Conservation (phyloP, 2,888 invertebrate species). For the Philonicus albiceps region DNA sequence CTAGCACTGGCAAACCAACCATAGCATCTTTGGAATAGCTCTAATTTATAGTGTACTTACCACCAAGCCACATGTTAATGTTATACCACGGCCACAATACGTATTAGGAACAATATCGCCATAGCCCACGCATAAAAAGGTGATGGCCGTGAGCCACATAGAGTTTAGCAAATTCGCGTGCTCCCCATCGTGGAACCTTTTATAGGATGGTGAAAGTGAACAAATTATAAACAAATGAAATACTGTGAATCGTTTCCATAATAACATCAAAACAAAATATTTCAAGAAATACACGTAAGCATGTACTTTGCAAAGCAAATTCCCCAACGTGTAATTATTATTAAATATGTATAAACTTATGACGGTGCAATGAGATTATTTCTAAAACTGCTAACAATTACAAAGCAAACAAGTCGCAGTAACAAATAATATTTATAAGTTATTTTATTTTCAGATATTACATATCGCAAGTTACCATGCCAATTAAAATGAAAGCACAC, state of each 20-base stretch:
- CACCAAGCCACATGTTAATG: conserved; percentile 99
- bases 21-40: conserved; percentile 45
- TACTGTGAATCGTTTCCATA: conserved; percentile 39
- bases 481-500: conserved; percentile 1
- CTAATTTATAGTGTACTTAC: conserved; percentile 73
- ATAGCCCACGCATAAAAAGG: conserved; percentile 99
- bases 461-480: neutral
- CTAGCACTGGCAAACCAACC: conserved; percentile 46
- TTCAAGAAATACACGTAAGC: neutral
- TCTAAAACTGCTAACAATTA: neutral
- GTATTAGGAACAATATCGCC: conserved; percentile 99
- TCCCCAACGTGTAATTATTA: neutral
- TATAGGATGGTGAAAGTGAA: conserved; percentile 58
- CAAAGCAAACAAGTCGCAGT: neutral
- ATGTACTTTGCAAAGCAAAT: neutral
- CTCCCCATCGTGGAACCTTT: conserved; percentile 97
- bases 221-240: conserved; percentile 57
- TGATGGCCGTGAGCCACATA: conserved; percentile 99
- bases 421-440: neutral
- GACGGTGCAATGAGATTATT: neutral
- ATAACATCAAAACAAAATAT: neutral
- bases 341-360: neutral
- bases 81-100: conserved; percentile 98
- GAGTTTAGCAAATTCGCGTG: conserved; percentile 99
- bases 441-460: neutral